Evolutionary conservation across 1,140 invertebrate genomes (phyloP), one percentile per base, ranked within the genome.

Genomic region (Caenorhabditis tropicalis): DNA sequence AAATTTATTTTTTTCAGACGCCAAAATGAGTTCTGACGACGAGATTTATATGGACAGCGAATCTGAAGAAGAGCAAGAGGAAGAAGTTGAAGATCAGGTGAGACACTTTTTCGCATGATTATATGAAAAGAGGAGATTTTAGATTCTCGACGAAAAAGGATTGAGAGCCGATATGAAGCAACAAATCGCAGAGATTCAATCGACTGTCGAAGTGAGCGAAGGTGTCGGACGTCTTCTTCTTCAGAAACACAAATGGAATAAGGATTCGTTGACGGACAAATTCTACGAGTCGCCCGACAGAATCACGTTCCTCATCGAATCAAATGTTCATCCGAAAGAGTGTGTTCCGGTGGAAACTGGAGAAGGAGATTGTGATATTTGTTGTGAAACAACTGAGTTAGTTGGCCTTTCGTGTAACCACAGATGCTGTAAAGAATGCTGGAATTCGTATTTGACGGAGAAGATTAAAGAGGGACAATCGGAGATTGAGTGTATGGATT

Each of bases 321-420:
- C 27, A 21, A 49, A 87, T 36, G 80, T 86, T 31, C 16, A 65
- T 70, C 84, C 79, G 15, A 33, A 29, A 15, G 21, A 29, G 7
- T 19, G 24, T 19, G 24, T 7, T 19, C 27, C 65, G 2, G 15
- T 56, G 19, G 56, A 12, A 29, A 46, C 29, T 10, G 53, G 53
- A 12, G 39, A 39, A 10, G 53, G 21, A 16, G 79, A 81, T 12
- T 86, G 86, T 70, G 74, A 51, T n/a, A 82, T 85, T 88, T 93
- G 93, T 48, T 92, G 98, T 96, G 94, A 95, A 92, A 97, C 24
- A 5, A 24, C 48, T n/a, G 27, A 51, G 9, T 79, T 98, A 96
- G 96, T 96, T 82, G 96, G 96, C 10, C 92, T 98, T 84, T 96
- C 97, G 92, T 99, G 97, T 93, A 96, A 96, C 51, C 97, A 99